Conservation (phyloP, 2,888 invertebrate species). For the Melolontha melolontha region DNA sequence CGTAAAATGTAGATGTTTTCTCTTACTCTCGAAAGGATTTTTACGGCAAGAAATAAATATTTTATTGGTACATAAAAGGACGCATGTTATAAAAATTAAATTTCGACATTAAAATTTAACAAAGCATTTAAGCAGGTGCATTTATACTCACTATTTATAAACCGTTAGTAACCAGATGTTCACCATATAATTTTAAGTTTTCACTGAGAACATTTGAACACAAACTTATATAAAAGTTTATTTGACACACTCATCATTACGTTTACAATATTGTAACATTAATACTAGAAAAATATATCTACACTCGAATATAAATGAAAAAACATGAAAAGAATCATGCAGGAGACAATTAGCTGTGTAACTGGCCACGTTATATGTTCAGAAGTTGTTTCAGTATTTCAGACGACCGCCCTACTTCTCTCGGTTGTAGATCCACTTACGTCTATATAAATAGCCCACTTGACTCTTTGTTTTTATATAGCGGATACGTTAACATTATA, state of each 20-base stretch:
- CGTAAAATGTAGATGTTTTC: too few relatives aligned
- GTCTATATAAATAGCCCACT: slow-evolving; percentile 53
- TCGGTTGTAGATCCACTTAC: slow-evolving; percentile 50
- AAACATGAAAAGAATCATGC: too few relatives aligned
- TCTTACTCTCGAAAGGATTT: too few relatives aligned
- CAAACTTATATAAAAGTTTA: too few relatives aligned
- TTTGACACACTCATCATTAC: too few relatives aligned
- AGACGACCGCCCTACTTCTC: slow-evolving; percentile 47
- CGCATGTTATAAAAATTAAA: slow-evolving; percentile 22
- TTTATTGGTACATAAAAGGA: slow-evolving; percentile 12
- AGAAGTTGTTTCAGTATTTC: slow-evolving; percentile 32
- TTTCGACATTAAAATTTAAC: background rate
- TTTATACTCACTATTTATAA: slow-evolving; percentile 30
- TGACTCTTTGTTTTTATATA: slow-evolving; percentile 48
- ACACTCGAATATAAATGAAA: slow-evolving; percentile 1
- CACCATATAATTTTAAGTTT: too few relatives aligned
- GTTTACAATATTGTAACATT: too few relatives aligned
- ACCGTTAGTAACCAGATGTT: background rate
- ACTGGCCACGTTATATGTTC: slow-evolving; percentile 15
- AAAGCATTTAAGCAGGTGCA: background rate
- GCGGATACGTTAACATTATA: slow-evolving; percentile 25
- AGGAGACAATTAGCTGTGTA: slow-evolving; percentile 27
- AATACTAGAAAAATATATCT: background rate
- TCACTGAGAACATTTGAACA: too few relatives aligned
- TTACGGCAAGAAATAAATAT: background rate